phyloP scores from a whole-genome alignment of 2,113 vertebrate species.

The Perca schrenkii region DNA sequence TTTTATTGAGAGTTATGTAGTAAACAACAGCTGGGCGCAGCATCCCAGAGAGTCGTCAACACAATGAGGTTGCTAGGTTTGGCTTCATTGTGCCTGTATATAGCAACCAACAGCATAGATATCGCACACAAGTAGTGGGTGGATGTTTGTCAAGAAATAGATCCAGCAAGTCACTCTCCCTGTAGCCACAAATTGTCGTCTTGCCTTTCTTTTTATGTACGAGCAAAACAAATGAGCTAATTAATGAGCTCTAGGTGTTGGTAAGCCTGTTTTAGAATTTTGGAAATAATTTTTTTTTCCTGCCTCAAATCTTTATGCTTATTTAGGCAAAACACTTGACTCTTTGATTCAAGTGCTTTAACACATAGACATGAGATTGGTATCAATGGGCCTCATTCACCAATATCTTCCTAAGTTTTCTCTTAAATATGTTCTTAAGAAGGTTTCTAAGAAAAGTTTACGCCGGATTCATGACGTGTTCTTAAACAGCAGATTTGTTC shows the following conservation, averaged over 20 bases:
- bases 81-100: neutral
- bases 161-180: neutral
- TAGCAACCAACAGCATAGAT: neutral
- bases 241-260: neutral
- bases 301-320: neutral
- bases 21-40: neutral
- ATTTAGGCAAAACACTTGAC: slow-evolving; percentile 3
- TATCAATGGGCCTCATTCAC: too few species aligned
- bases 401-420: too few species aligned
- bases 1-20: neutral
- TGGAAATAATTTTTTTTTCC: neutral
- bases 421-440: too few species aligned
- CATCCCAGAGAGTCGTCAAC: neutral
- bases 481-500: too few species aligned
- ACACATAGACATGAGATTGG: neutral
- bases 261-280: neutral
- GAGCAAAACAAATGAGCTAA: slow-evolving; percentile 5
- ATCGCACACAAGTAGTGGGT: neutral
- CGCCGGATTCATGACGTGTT: too few species aligned
- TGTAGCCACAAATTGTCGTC: too few species aligned
- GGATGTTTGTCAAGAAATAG: neutral
- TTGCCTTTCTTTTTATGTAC: neutral
- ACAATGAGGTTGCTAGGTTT: slow-evolving; percentile 11
- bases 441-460: too few species aligned
- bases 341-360: neutral